A percentile compares a stretch with the other conserved stretches of the same genome.
Conservation (phyloP, 2,797 vertebrate genomes). For the Sylvilagus floridanus region DNA sequence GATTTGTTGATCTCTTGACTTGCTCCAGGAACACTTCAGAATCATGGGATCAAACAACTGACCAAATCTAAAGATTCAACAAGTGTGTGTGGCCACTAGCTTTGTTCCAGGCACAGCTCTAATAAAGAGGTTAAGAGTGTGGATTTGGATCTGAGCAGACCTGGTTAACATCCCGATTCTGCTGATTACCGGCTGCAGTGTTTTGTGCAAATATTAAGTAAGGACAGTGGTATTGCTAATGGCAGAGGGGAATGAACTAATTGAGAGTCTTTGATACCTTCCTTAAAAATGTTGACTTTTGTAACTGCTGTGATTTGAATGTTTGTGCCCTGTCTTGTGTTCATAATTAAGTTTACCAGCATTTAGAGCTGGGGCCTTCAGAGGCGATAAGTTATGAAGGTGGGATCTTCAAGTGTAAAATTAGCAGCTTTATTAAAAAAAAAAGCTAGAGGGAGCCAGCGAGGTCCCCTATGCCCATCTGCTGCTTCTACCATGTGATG, state of each 20-base stretch:
- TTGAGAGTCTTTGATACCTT: background rate
- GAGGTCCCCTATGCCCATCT: background rate
- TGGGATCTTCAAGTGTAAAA: background rate
- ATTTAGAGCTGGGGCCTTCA: background rate
- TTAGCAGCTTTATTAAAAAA: background rate
- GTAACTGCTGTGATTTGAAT: background rate
- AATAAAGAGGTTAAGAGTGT: background rate
- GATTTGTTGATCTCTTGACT: background rate
- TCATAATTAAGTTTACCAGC: too few species aligned
- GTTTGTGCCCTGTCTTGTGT: too few species aligned
- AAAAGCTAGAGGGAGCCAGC: background rate
- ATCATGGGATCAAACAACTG: background rate
- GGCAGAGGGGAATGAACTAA: background rate
- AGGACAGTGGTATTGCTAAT: background rate
- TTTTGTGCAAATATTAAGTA: background rate
- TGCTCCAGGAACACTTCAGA: background rate
- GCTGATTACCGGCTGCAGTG: background rate
- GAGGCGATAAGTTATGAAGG: background rate
- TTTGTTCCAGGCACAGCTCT: background rate
- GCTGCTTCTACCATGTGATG: background rate
- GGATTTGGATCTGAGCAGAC: background rate
- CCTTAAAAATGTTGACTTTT: background rate
- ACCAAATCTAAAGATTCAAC: background rate
- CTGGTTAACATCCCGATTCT: background rate
- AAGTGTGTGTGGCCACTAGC: background rate